These are phyloP conservation scores for Penaeus vannamei DNA, from an alignment of 1,140 invertebrate species.

Conservation along the genomic window DNA sequence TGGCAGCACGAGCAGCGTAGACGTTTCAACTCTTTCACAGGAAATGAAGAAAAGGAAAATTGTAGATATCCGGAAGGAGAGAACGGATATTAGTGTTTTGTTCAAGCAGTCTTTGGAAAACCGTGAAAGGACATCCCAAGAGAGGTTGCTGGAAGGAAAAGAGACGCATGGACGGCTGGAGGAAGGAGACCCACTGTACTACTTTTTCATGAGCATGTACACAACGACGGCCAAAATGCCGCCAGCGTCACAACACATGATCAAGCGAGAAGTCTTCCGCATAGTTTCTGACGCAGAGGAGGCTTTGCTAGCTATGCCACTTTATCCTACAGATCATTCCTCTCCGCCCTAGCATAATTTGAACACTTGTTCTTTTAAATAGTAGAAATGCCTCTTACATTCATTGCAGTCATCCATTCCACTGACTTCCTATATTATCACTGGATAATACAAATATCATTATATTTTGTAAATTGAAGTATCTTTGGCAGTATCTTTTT, in stretches of 20 bases:
- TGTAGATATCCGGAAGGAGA: not conserved
- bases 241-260: not conserved
- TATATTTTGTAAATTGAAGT: too few relatives aligned
- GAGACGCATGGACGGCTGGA: not conserved
- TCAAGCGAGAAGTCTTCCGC: constrained; percentile 3
- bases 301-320: not conserved
- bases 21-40: not conserved
- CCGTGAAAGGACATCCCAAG: not conserved
- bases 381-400: too few relatives aligned
- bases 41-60: constrained; percentile 5
- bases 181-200: not conserved
- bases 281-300: constrained; percentile 4
- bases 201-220: constrained; percentile 1
- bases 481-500: too few relatives aligned
- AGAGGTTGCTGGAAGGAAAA: not conserved
- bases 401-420: too few relatives aligned
- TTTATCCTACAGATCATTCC: not conserved
- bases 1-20: too few relatives aligned
- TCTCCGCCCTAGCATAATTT: not conserved
- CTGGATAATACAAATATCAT: too few relatives aligned
- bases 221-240: constrained; percentile 9
- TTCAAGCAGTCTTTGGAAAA: not conserved
- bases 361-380: too few relatives aligned
- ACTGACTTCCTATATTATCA: too few relatives aligned
- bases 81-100: not conserved